phyloP scores from a whole-genome alignment of 2,113 vertebrate species.

The Trematocara nigrifrons region DNA sequence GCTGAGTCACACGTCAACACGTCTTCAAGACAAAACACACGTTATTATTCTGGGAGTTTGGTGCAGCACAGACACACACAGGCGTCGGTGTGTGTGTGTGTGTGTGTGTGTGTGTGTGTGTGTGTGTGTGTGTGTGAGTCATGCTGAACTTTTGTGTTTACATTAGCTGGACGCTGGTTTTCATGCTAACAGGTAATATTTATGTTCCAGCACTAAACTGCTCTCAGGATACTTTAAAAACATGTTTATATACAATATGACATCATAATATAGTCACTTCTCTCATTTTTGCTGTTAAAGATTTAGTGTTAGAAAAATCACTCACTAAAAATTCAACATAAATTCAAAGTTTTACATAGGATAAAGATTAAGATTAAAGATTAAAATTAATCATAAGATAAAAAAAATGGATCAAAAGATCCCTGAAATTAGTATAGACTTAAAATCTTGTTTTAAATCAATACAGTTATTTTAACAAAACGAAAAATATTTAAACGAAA shows the following conservation, averaged over 20 bases:
- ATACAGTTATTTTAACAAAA: not conserved
- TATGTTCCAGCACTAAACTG: not conserved
- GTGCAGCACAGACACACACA: too few species aligned
- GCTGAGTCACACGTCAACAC: too few species aligned
- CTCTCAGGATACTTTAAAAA: accelerated
- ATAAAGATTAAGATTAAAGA: not conserved
- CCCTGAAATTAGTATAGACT: accelerated
- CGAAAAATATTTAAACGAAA: accelerated
- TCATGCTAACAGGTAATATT: not conserved
- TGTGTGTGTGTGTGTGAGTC: not conserved
- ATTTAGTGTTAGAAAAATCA: not conserved
- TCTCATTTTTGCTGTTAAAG: accelerated
- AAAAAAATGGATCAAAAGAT: not conserved
- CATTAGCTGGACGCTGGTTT: not conserved
- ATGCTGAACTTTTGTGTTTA: not conserved
- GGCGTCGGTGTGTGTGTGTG: not conserved
- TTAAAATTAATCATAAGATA: not conserved
- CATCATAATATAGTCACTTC: not conserved
- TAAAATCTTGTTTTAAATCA: accelerated
- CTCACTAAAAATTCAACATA: accelerated
- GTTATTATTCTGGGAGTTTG: too few species aligned
- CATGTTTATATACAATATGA: not conserved
- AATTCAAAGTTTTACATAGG: not conserved
- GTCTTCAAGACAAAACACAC: too few species aligned
- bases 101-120: not conserved